phyloP scores from a whole-genome alignment of 2,113 vertebrate genomes.

The Carettochelys insculpta region DNA sequence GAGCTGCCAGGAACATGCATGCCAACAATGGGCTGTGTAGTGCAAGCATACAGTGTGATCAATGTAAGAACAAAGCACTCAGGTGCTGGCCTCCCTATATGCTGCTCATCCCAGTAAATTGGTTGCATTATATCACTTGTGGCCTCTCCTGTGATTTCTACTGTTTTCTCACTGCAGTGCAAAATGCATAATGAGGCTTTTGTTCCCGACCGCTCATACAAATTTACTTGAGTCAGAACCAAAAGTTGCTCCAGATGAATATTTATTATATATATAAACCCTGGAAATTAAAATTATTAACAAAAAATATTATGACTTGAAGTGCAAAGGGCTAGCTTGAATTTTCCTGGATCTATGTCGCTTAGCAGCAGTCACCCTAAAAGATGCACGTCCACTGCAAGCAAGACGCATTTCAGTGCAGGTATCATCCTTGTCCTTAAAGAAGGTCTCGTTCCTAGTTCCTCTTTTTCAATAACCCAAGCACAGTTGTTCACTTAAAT shows the following conservation, averaged over 20 bases:
- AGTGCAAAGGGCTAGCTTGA: not conserved
- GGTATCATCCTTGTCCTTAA: not conserved
- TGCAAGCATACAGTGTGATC: not conserved
- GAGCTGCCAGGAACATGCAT: not conserved
- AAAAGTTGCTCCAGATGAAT: not conserved
- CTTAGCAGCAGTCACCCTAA: not conserved
- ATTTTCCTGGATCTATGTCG: not conserved
- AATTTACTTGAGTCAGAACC: not conserved
- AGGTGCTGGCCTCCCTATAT: not conserved
- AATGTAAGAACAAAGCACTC: not conserved
- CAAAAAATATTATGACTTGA: not conserved
- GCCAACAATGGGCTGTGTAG: not conserved
- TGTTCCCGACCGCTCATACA: not conserved
- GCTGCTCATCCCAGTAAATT: not conserved
- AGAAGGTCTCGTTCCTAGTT: not conserved
- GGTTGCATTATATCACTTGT: not conserved
- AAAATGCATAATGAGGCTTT: conserved; percentile 17
- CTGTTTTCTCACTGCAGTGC: not conserved
- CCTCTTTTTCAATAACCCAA: conserved; percentile 1
- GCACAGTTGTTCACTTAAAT: not conserved
- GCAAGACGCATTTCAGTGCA: not conserved
- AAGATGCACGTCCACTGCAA: not conserved
- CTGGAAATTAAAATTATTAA: not conserved
- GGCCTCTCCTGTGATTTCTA: not conserved
- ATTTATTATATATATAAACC: not conserved